A percentile compares a stretch with the other conserved stretches of the same genome.
phyloP scores from a whole-genome alignment of 2,113 vertebrate species.

The Charina bottae region DNA sequence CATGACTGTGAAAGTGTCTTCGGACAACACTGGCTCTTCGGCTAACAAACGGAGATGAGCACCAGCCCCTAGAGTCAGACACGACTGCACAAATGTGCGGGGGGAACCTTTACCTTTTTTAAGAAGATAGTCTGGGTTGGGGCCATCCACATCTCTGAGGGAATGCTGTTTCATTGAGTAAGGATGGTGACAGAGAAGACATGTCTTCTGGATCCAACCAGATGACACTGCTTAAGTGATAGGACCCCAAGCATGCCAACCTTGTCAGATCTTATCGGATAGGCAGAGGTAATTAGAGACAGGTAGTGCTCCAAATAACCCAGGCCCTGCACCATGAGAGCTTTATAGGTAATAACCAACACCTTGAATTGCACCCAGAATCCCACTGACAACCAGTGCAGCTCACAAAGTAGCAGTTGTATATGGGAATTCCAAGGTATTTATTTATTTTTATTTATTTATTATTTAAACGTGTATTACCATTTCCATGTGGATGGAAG shows the following conservation, averaged over 20 bases:
- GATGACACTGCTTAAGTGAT: background rate
- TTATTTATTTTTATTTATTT: too few relatives aligned
- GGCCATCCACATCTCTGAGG: background rate
- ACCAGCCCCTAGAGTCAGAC: too few relatives aligned
- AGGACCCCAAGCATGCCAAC: background rate
- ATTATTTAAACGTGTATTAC: too few relatives aligned
- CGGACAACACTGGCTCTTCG: too few relatives aligned
- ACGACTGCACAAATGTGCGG: too few relatives aligned
- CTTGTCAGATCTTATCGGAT: background rate
- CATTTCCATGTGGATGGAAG: too few relatives aligned
- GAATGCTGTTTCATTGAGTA: background rate
- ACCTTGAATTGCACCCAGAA: background rate
- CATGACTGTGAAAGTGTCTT: too few relatives aligned
- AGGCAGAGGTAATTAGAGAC: background rate
- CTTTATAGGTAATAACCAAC: background rate
- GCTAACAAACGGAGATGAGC: too few relatives aligned
- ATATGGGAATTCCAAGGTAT: background rate
- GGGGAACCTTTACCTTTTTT: too few relatives aligned
- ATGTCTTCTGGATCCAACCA: background rate
- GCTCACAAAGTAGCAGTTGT: background rate
- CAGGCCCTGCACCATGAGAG: background rate
- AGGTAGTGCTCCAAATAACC: background rate
- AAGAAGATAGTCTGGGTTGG: background rate
- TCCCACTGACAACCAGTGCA: background rate
- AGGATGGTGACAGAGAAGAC: background rate